Percentiles rank a stretch among this genome's conserved stretches.
Conservation (phyloP, 2,113 vertebrate genomes). For the Pycnonotus jocosus region DNA sequence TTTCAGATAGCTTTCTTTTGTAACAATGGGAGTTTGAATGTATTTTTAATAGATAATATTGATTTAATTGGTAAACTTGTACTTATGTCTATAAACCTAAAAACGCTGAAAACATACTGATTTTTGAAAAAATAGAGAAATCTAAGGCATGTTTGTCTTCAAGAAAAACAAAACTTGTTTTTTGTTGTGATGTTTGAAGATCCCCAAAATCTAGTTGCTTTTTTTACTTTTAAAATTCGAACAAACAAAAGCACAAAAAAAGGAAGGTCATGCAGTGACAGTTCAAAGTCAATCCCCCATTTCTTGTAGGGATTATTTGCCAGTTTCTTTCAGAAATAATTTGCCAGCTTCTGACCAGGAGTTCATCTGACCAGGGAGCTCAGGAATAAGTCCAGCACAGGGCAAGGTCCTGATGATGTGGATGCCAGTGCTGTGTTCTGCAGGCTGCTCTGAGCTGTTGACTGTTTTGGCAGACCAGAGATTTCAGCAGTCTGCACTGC, state of each 20-base stretch:
- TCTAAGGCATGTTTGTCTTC: background rate
- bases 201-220: background rate
- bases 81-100: background rate
- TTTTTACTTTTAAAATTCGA: background rate
- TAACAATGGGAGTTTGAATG: fast-evolving
- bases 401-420: background rate
- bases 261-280: background rate
- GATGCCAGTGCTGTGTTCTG: background rate
- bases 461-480: background rate
- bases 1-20: background rate
- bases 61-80: background rate
- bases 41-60: background rate
- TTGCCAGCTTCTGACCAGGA: background rate
- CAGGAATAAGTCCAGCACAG: background rate
- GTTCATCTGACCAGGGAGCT: background rate
- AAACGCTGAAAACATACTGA: background rate
- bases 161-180: background rate
- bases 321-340: background rate
- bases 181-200: background rate
- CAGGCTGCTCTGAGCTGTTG: background rate
- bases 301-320: background rate
- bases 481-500: background rate
- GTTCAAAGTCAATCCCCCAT: background rate
- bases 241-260: background rate
- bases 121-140: background rate